Evolutionary conservation across 2,888 invertebrate genomes (phyloP).

Genomic region (Cinara cedri): DNA sequence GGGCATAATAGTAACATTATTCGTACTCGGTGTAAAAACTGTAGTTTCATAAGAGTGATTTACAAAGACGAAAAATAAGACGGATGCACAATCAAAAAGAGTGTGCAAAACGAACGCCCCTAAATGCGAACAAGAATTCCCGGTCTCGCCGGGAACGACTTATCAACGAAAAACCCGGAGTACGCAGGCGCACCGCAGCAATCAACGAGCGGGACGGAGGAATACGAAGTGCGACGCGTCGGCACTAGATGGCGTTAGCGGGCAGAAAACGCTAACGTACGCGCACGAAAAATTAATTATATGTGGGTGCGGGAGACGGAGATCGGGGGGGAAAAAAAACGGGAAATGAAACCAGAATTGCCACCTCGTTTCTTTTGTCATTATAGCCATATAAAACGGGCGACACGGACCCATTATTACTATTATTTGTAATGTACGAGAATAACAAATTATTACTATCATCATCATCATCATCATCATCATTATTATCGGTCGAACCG

Average conservation of each 20-base stretch:
- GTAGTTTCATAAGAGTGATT: no score
- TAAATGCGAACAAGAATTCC: not conserved
- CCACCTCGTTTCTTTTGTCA: not conserved
- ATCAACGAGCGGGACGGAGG: not conserved
- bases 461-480: not conserved
- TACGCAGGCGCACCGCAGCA: not conserved
- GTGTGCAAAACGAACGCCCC: no score
- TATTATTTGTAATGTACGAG: not conserved
- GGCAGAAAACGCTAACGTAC: not conserved
- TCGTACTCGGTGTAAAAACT: no score
- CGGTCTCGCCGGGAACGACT: not conserved
- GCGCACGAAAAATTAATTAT: no score
- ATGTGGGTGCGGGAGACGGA: not conserved
- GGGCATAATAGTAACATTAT: no score
- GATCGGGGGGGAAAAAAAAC: not conserved
- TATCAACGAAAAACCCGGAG: not conserved
- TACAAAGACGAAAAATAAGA: no score
- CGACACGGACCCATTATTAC: not conserved
- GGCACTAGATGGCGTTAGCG: slow-evolving; percentile 19
- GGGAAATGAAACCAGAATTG: not conserved
- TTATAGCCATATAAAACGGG: not conserved
- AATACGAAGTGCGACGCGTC: not conserved
- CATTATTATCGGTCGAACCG: not conserved
- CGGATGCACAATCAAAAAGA: no score
- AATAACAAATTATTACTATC: not conserved